phyloP scores from a whole-genome alignment of 2,888 invertebrate genomes.

The Eumacrocentrus americanus region DNA sequence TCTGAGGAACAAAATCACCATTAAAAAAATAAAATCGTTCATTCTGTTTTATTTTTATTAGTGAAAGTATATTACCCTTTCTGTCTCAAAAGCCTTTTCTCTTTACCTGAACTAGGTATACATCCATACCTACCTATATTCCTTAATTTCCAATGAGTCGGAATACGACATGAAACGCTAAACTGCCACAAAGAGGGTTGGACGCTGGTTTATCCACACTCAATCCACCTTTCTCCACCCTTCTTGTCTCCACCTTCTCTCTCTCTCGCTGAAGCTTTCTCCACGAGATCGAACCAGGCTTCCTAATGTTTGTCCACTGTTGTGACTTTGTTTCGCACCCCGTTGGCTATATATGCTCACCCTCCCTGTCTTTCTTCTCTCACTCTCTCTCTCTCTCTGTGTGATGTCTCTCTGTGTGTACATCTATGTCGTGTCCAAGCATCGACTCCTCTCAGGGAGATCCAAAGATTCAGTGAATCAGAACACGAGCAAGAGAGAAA shows the following conservation, averaged over 20 bases:
- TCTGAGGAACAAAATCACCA: too few species aligned
- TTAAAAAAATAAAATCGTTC: too few species aligned
- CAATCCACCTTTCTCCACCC: constrained; percentile 11
- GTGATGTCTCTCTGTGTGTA: constrained; percentile 12
- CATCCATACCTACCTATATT: too few species aligned
- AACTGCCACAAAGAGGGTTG: constrained; percentile 57
- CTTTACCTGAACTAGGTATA: too few species aligned
- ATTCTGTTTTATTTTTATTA: too few species aligned
- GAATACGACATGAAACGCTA: constrained; percentile 61
- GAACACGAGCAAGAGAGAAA: constrained; percentile 33
- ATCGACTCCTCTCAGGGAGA: constrained; percentile 20
- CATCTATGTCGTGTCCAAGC: constrained; percentile 11
- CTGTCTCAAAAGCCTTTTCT: too few species aligned
- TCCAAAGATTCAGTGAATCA: constrained; percentile 45
- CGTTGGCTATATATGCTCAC: constrained; percentile 14
- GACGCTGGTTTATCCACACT: constrained; percentile 35
- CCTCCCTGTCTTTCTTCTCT: neutral
- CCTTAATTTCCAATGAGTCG: constrained; percentile 62
- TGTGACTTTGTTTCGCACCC: constrained; percentile 36
- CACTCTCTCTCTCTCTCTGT: constrained; percentile 3
- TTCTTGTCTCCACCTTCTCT: constrained; percentile 9
- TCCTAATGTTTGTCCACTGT: constrained; percentile 41
- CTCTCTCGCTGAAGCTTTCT: constrained; percentile 9
- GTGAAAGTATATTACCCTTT: too few species aligned
- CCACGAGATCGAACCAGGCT: constrained; percentile 29